Percentiles rank a stretch among this genome's conserved stretches.
Evolutionary conservation across 1,140 invertebrate genomes (phyloP).

Genomic region (Dreissena polymorpha): DNA sequence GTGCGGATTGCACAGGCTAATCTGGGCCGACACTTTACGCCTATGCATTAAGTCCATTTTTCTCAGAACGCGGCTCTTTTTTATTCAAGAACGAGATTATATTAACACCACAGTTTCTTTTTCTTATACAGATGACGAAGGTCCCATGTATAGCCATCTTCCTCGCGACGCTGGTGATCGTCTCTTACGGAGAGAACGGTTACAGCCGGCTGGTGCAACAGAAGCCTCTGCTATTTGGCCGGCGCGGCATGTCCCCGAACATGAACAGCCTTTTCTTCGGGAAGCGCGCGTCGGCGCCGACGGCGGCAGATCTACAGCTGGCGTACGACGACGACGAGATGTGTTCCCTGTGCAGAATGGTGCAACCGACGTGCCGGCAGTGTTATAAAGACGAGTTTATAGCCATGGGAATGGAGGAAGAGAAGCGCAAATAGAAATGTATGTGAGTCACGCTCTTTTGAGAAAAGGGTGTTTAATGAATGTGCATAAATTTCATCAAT

Average conservation of each 20-base stretch:
- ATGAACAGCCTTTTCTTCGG: slow-evolving; percentile 74
- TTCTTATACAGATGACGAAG: background rate
- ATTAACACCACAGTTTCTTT: too few species aligned
- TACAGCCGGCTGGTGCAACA: slow-evolving; percentile 57
- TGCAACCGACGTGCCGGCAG: slow-evolving; percentile 25
- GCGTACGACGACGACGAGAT: slow-evolving; percentile 45
- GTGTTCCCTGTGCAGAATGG: slow-evolving; percentile 41
- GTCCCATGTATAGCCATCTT: background rate
- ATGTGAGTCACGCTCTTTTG: too few species aligned
- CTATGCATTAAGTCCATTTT: too few species aligned
- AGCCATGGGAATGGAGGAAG: background rate
- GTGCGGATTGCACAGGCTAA: too few species aligned
- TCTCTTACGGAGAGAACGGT: slow-evolving; percentile 16
- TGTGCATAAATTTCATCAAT: too few species aligned
- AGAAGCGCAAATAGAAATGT: too few species aligned
- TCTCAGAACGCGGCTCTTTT: too few species aligned
- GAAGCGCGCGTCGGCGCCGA: slow-evolving; percentile 57
- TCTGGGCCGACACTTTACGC: too few species aligned
- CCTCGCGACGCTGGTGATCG: background rate
- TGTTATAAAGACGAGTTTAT: slow-evolving; percentile 41
- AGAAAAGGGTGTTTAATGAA: too few species aligned
- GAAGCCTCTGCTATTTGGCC: slow-evolving; percentile 64
- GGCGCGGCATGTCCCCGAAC: slow-evolving; percentile 68
- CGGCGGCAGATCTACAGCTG: slow-evolving; percentile 13
- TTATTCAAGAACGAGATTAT: too few species aligned